These are phyloP conservation scores for Limnothrissa miodon DNA, from an alignment of 2,113 vertebrate species.

Conservation along the genomic window DNA sequence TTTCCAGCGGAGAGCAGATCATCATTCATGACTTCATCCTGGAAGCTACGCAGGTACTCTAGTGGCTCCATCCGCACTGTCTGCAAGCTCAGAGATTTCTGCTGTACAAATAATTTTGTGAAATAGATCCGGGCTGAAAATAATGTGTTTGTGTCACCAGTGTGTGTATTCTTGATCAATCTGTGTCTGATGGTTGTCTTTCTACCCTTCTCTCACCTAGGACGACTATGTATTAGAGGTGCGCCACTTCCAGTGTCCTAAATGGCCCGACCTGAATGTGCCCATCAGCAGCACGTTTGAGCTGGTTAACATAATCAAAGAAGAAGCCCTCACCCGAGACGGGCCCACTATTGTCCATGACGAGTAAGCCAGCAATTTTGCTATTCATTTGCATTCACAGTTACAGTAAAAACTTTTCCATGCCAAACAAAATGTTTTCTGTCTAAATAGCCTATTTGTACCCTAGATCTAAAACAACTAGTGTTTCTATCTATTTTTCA, in stretches of 20 bases:
- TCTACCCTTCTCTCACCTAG: slow-evolving; percentile 59
- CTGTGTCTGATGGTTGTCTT: not conserved
- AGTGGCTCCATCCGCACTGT: not conserved
- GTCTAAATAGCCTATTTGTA: too few relatives aligned
- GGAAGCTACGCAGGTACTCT: slow-evolving; percentile 92
- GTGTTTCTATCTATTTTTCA: too few relatives aligned
- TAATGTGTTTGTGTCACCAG: not conserved
- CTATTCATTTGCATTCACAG: not conserved
- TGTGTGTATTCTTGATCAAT: not conserved
- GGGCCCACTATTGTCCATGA: slow-evolving; percentile 98
- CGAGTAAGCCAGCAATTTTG: slow-evolving; percentile 78
- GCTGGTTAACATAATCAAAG: slow-evolving; percentile 98
- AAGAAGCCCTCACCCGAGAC: slow-evolving; percentile 96
- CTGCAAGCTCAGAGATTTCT: not conserved
- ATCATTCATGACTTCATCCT: slow-evolving; percentile 99
- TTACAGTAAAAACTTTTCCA: not conserved
- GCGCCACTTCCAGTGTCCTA: slow-evolving; percentile 97
- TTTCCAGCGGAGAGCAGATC: slow-evolving; percentile 98
- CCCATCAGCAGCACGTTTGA: slow-evolving; percentile 97
- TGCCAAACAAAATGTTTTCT: not conserved
- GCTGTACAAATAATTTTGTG: not conserved
- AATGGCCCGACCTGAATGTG: slow-evolving; percentile 96
- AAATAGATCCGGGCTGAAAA: not conserved
- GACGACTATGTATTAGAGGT: slow-evolving; percentile 98
- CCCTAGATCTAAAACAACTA: too few relatives aligned